These are phyloP conservation scores for Aphelocoma coerulescens DNA, from an alignment of 2,113 vertebrate species.

Conservation along the genomic window DNA sequence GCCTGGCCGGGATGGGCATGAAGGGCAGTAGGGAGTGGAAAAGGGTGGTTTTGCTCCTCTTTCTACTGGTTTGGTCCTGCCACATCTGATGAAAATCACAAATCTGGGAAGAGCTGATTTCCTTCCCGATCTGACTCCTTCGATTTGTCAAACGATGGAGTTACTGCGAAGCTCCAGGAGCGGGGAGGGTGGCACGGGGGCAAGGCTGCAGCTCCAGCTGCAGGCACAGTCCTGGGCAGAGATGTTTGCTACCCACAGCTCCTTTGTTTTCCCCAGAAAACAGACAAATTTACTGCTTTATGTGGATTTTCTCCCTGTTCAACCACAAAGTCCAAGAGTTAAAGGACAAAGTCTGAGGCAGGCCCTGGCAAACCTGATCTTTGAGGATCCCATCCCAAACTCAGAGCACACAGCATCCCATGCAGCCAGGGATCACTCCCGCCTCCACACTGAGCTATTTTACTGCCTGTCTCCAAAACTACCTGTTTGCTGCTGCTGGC, in stretches of 20 bases:
- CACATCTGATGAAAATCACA: neutral
- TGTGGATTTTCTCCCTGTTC: neutral
- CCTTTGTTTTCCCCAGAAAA: neutral
- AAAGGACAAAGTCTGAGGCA: neutral
- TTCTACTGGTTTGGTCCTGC: neutral
- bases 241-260: rapidly evolving
- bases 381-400: neutral
- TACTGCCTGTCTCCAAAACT: neutral
- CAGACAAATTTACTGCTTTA: neutral
- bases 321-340: neutral
- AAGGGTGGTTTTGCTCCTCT: neutral
- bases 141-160: neutral
- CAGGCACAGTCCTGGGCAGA: neutral
- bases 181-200: rapidly evolving
- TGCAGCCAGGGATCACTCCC: rapidly evolving
- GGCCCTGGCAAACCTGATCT: neutral
- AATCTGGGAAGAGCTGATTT: neutral
- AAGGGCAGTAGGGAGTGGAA: neutral
- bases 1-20: neutral
- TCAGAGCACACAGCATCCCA: rapidly evolving
- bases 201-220: neutral
- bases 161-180: neutral
- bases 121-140: neutral
- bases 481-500: neutral
- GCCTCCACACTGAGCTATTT: rapidly evolving